Evolutionary conservation across 2,888 invertebrate genomes (phyloP), one percentile per base, ranked within the genome.

Genomic region (Clitarchus hookeri): DNA sequence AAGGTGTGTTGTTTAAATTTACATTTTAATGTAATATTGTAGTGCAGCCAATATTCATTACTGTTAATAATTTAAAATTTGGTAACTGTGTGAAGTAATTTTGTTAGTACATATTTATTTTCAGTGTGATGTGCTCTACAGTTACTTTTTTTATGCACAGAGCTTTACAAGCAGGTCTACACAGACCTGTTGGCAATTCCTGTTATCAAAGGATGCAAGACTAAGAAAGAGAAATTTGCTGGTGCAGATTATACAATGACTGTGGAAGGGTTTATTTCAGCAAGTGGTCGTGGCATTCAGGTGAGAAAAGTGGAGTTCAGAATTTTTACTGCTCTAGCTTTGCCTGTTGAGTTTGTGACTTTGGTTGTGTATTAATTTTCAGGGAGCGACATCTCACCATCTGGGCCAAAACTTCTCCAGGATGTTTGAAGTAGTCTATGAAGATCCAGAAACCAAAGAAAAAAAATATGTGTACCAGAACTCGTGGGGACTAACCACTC

Each of bases 171-270:
- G 0, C 92, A 94, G 88, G 95, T 99, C 16, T 99, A 99, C 92
- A 97, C 97, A 85, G 95, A 98, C 90, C 91, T 97, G 89, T 90
- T 98, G 83, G 99, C 99, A 0, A 95, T 99, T 88, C 99, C 99
- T 0, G 99, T 99, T 0, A 94, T 98, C n/a, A 96, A 95, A 90
- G 99, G 98, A 0, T 95, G 96, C 25, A 99, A 99, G 93, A 98
- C 99, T 0, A 98, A 98, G 92, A 99, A 99, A 92, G 99, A 99
- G 92, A 99, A 99, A 91, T 99, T 99, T 92, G 99, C 99, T 1
- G 99, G 99, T 36, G 98, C 97, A 6, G 97, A 98, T 91, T 99
- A 97, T 91, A 99, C 99, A 11, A 97, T 98, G 12, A 99, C 99
- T 0, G 97, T 99, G 9, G 99, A 99, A 92, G 99, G 97, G 0